Percentiles rank a stretch among this genome's conserved stretches.
Conservation (phyloP, 2,113 vertebrate genomes). For the Nothoprocta pentlandii region DNA sequence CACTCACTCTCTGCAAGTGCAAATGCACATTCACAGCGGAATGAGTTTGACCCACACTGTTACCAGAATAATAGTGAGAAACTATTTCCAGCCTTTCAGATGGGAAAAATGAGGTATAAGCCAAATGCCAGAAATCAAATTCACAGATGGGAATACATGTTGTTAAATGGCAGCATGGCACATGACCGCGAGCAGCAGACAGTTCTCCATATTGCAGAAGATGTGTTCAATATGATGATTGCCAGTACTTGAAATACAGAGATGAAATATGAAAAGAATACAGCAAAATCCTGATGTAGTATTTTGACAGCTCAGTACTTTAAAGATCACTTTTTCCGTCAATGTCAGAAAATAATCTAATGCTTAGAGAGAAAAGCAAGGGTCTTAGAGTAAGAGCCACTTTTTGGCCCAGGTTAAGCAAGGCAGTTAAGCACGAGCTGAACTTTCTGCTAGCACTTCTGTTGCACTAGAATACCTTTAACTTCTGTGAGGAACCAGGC, state of each 20-base stretch:
- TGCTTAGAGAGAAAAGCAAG: neutral
- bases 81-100: conserved; percentile 34
- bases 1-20: conserved; percentile 20
- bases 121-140: conserved; percentile 29
- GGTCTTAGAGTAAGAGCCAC: neutral
- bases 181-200: neutral
- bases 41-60: conserved; percentile 58
- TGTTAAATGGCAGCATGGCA: conserved; percentile 38
- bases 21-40: conserved; percentile 60
- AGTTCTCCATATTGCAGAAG: conserved; percentile 3
- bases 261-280: conserved; percentile 2
- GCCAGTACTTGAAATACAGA: conserved; percentile 23
- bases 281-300: neutral
- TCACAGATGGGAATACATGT: conserved; percentile 38
- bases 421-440: neutral
- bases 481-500: neutral
- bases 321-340: neutral
- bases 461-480: neutral
- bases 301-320: conserved; percentile 7
- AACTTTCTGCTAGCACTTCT: neutral
- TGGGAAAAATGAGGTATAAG: conserved; percentile 27
- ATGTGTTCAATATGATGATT: neutral
- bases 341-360: neutral
- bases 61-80: conserved; percentile 49
- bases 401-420: neutral